Conservation (phyloP, 2,888 invertebrate genomes). For the Melikaiella ostensackeni region DNA sequence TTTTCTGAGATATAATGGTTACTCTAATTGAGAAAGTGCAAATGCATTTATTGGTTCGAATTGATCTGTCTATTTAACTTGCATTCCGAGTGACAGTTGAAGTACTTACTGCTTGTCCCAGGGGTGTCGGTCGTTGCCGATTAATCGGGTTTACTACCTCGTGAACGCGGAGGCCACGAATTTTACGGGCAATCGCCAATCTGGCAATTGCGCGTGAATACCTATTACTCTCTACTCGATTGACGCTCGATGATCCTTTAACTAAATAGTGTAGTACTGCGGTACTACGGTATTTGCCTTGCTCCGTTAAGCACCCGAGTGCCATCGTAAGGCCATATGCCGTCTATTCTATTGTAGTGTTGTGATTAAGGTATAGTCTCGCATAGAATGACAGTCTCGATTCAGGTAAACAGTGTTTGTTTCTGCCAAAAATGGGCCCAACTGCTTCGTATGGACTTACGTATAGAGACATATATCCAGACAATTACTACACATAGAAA, state of each 20-base stretch:
- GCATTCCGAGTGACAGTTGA: background rate
- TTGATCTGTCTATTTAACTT: background rate
- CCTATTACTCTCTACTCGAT: conserved; percentile 29
- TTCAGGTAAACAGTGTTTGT: no score
- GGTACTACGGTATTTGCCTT: conserved; percentile 23
- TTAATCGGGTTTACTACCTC: conserved; percentile 36
- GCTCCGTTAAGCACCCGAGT: conserved; percentile 4
- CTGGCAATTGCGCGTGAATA: conserved; percentile 33
- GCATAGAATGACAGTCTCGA: no score
- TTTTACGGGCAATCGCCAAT: conserved; percentile 36
- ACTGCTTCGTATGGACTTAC: no score
- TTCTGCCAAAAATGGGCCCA: no score
- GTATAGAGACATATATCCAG: no score
- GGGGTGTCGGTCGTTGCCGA: conserved; percentile 22
- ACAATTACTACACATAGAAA: no score
- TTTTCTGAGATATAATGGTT: background rate
- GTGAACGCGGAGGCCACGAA: conserved; percentile 23
- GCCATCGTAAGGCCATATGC: background rate
- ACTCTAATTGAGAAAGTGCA: background rate
- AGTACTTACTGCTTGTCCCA: conserved; percentile 30
- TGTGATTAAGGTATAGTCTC: no score
- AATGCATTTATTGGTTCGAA: background rate
- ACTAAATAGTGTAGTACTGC: conserved; percentile 8
- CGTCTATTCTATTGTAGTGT: background rate
- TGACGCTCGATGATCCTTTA: conserved; percentile 19